Conservation (phyloP, 2,797 vertebrate genomes). For the Danio kyathit region DNA sequence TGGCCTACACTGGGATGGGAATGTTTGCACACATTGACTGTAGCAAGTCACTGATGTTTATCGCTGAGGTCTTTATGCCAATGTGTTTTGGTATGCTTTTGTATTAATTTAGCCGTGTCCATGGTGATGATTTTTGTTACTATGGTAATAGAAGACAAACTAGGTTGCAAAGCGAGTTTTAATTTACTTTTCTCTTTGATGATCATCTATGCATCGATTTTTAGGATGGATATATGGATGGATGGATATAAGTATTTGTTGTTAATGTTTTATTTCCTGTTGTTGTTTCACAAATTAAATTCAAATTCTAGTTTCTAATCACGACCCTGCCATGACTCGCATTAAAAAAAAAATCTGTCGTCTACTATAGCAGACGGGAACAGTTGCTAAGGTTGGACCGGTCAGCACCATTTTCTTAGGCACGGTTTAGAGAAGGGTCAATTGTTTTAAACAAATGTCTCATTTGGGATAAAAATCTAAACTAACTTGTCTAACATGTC, state of each 20-base stretch:
- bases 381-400: slow-evolving; percentile 10
- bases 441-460: slow-evolving; percentile 30
- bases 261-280: too few relatives aligned
- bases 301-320: background rate
- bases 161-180: slow-evolving; percentile 44
- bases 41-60: slow-evolving; percentile 66
- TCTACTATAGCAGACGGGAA: background rate
- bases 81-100: slow-evolving; percentile 67
- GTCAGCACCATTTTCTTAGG: slow-evolving; percentile 4
- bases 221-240: too few relatives aligned
- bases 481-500: background rate
- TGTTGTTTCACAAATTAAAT: background rate
- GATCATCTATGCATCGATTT: too few relatives aligned
- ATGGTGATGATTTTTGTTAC: slow-evolving; percentile 67
- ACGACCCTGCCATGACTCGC: background rate
- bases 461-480: slow-evolving; percentile 12
- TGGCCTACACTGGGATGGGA: slow-evolving; percentile 46
- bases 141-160: slow-evolving; percentile 60
- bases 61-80: slow-evolving; percentile 58
- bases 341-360: background rate
- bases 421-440: background rate
- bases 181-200: slow-evolving; percentile 6
- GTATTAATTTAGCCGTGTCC: slow-evolving; percentile 63
- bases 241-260: too few relatives aligned
- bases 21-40: slow-evolving; percentile 62